Conservation (phyloP, 2,797 vertebrate species). For the Lacerta viridis region DNA sequence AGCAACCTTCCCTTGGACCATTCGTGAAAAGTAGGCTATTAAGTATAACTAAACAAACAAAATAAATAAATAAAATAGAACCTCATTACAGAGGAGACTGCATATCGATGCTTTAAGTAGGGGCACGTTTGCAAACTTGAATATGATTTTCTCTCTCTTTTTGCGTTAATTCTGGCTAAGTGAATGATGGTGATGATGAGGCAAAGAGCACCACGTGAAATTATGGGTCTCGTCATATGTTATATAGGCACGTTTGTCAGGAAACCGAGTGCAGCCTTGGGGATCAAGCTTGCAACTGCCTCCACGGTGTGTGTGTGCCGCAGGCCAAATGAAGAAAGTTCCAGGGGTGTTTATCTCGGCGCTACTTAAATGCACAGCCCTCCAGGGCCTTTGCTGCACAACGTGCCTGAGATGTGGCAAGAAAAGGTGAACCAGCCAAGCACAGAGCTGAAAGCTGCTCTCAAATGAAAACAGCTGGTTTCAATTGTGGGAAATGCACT, state of each 20-base stretch:
- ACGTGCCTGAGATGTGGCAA: not conserved
- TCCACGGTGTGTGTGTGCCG: not conserved
- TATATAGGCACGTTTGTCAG: not conserved
- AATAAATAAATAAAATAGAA: not conserved
- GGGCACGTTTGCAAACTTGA: not conserved
- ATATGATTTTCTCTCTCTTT: not conserved
- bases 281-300: too few relatives aligned
- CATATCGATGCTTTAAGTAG: not conserved
- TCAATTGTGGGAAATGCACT: conserved; percentile 53
- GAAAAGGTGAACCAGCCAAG: conserved; percentile 28
- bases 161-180: not conserved
- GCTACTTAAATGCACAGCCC: not conserved
- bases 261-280: too few relatives aligned
- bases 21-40: too few relatives aligned
- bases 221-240: not conserved
- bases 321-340: not conserved
- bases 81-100: too few relatives aligned
- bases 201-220: not conserved
- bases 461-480: conserved; percentile 50
- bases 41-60: too few relatives aligned
- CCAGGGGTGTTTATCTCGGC: conserved; percentile 1
- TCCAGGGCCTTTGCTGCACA: not conserved
- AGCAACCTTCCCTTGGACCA: too few relatives aligned
- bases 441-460: not conserved
- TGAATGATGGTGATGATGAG: not conserved